Percentiles rank a stretch among this genome's conserved stretches.
Conservation (phyloP, 2,797 vertebrate species). For the Hybognathus amarus region DNA sequence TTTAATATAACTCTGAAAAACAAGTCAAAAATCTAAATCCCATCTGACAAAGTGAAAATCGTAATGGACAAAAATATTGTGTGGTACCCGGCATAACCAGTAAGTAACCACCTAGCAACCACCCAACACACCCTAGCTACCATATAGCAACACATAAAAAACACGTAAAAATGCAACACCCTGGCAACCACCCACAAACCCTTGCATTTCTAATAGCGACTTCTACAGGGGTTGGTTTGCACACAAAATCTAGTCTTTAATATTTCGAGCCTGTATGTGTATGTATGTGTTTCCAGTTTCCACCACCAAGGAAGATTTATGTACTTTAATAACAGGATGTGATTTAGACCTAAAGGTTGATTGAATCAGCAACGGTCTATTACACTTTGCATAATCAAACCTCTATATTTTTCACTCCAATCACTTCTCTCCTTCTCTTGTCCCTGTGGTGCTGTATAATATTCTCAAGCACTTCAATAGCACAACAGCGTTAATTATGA, state of each 20-base stretch:
- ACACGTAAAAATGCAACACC: neutral
- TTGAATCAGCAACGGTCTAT: neutral
- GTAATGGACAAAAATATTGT: no score
- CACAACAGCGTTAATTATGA: conserved; percentile 13
- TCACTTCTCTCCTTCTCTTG: neutral
- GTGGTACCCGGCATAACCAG: neutral
- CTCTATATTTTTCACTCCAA: conserved; percentile 13
- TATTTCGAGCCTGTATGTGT: neutral
- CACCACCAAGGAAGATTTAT: neutral
- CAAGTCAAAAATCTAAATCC: no score
- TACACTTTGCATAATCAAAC: conserved; percentile 12
- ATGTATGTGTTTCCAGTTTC: neutral
- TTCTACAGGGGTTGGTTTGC: neutral
- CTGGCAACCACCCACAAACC: neutral
- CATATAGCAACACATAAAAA: neutral
- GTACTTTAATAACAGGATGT: conserved; percentile 6
- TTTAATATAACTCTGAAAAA: no score
- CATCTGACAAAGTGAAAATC: no score
- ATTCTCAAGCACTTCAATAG: conserved; percentile 3
- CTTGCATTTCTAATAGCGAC: neutral
- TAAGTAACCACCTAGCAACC: neutral
- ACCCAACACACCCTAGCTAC: neutral
- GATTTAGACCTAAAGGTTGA: conserved; percentile 12
- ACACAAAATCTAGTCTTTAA: neutral
- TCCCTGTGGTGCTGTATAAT: conserved; percentile 18